Conservation (phyloP, 2,888 invertebrate species). For the Eupithecia subumbrata region DNA sequence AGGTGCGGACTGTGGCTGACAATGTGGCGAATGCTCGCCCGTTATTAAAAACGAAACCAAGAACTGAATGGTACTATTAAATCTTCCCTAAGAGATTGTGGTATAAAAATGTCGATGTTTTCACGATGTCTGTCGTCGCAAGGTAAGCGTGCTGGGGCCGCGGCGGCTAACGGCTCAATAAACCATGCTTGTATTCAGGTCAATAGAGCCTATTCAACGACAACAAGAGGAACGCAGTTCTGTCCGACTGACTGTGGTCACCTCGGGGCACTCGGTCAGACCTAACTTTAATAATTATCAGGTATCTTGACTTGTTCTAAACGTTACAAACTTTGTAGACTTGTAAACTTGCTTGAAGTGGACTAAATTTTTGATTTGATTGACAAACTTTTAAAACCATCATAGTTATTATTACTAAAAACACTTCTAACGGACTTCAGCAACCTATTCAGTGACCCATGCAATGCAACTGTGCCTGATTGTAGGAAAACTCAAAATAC, state of each 20-base stretch:
- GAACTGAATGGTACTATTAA: background rate
- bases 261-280: background rate
- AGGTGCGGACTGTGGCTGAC: too few relatives aligned
- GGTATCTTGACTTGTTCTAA: background rate
- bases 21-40: background rate
- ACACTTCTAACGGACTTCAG: background rate
- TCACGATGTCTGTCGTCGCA: background rate
- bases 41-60: background rate
- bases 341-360: background rate
- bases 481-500: too few relatives aligned
- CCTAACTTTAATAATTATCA: background rate
- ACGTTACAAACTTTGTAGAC: background rate
- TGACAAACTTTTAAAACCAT: background rate
- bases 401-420: background rate
- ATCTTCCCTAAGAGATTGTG: background rate
- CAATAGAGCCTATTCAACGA: constrained; percentile 28
- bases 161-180: constrained; percentile 34
- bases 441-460: too few relatives aligned
- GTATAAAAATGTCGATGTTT: background rate
- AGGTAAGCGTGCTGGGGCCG: background rate
- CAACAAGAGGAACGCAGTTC: constrained; percentile 1
- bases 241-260: background rate
- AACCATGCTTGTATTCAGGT: constrained; percentile 26
- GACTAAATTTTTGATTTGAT: background rate
- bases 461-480: too few relatives aligned